phyloP scores from a whole-genome alignment of 2,888 invertebrate genomes.

The Hirtodrosophila trivittata region DNA sequence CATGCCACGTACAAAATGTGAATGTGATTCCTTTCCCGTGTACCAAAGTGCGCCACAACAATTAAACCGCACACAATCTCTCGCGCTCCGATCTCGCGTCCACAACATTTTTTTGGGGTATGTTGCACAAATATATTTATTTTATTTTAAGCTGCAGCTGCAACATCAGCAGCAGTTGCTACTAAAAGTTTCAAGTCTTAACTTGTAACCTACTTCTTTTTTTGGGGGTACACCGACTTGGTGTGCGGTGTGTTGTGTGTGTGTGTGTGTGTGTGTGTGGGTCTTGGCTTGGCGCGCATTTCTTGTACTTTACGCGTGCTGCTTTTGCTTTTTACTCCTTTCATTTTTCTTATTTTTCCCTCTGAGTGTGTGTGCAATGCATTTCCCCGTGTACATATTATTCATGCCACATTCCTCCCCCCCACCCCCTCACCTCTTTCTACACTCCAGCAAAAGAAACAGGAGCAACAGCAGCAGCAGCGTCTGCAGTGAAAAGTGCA shows the following conservation, averaged over 20 bases:
- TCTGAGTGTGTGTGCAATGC: constrained; percentile 34
- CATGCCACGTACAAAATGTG: constrained; percentile 12
- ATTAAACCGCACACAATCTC: no score
- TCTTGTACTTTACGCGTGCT: constrained; percentile 46
- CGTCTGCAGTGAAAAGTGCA: constrained; percentile 62
- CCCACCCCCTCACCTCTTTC: no score
- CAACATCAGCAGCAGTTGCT: constrained; percentile 13
- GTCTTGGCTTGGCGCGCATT: constrained; percentile 46
- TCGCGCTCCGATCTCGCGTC: no score
- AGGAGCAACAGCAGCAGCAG: constrained; percentile 18
- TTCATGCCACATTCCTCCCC: constrained; percentile 43
- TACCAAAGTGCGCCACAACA: not conserved
- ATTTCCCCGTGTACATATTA: constrained; percentile 58
- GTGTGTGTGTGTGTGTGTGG: constrained; percentile 7
- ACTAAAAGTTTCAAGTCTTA: constrained; percentile 55
- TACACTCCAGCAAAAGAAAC: constrained; percentile 5
- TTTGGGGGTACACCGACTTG: constrained; percentile 27
- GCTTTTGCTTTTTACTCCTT: constrained; percentile 19
- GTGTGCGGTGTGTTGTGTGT: constrained; percentile 6
- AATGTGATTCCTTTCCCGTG: no score
- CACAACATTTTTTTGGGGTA: constrained; percentile 46
- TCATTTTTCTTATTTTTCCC: constrained; percentile 11
- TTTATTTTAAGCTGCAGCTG: constrained; percentile 22
- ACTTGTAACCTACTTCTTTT: constrained; percentile 71
- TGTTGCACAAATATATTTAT: constrained; percentile 39